Evolutionary conservation across 2,888 invertebrate genomes (phyloP).

Genomic region (Epistrophe eligans): DNA sequence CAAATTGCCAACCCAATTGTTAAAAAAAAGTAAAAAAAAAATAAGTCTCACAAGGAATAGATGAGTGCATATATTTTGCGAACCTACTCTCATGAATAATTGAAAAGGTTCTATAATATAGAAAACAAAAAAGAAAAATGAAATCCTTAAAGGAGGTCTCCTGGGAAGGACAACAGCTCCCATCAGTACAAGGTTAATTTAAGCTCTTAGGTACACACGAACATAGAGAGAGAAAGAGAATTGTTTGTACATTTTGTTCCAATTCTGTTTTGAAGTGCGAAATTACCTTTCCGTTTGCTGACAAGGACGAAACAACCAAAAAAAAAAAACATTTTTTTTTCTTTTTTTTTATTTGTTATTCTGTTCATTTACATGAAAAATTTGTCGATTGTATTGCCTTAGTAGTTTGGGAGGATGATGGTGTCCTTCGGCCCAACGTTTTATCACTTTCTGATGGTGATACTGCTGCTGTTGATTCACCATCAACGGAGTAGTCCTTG

Average conservation of each 20-base stretch:
- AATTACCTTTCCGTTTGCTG: conserved; percentile 47
- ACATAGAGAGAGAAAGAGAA: no score
- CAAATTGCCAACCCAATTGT: conserved; percentile 67
- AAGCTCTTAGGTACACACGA: conserved; percentile 32
- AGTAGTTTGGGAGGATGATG: conserved; percentile 26
- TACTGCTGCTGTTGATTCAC: conserved; percentile 16
- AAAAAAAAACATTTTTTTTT: background rate
- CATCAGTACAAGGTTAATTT: conserved; percentile 59
- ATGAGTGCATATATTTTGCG: conserved; percentile 18
- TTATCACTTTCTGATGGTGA: background rate
- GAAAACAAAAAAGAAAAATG: background rate
- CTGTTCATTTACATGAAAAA: conserved; percentile 47
- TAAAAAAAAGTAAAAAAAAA: conserved; percentile 1
- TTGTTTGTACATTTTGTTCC: conserved; percentile 22
- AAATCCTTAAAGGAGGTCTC: conserved; percentile 23
- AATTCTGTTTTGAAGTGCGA: conserved; percentile 41
- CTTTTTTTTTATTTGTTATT: conserved; percentile 61
- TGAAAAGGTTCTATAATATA: conserved; percentile 55
- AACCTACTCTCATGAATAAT: conserved; percentile 68
- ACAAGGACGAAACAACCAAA: conserved; percentile 35
- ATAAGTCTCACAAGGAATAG: background rate
- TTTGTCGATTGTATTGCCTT: conserved; percentile 33
- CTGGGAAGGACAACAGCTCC: conserved; percentile 31
- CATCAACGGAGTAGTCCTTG: conserved; percentile 13
- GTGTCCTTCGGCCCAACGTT: conserved; percentile 42